Evolutionary conservation across 2,113 vertebrate species (phyloP), one percentile per base, ranked within the genome.

Genomic region (Cervus canadensis): DNA sequence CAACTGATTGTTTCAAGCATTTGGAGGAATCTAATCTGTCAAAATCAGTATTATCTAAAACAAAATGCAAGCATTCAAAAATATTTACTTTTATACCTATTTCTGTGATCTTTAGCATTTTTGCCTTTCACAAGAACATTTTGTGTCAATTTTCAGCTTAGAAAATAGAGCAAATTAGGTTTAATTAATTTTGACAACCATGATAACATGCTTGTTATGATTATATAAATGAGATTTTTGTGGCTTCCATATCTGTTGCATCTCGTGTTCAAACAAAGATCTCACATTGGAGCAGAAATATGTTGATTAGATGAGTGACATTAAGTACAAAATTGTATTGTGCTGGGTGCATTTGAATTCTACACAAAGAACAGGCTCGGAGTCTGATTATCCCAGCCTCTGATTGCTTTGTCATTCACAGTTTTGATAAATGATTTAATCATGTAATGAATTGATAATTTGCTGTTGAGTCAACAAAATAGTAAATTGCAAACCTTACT

Each of bases 201-300:
- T 78, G 67, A 95, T 97, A 96, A 96, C 60, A 94, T 94, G 76
- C 85, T 97, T 96, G 56, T 95, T 96, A 97, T 97, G 81, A 95
- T 97, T 95, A 98, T 95, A 97, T 93, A 97, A 97, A 98, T 96
- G 94, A 98, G 67, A 79, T 92, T 97, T 98, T 97, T 97, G 95
- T 96, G 76, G 84, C 76, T 96, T 98, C 90, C 50, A 88, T 96
- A 96, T 96, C 50, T 16, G 40, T 96, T 95, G 40, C 78, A 96
- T 97, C 93, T 95, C 28, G 0, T 97, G 76, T 98, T 98, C 97
- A 97, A 97, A 95, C 92, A 98, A 98, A 96, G 92, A 91, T 96
- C 93, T 96, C 87, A 97, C 67, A 93, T 0, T 97, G 91, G 84
- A 81, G 56, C 92, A 97, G 86, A 97, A 98, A 95, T 95, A 94